Base-by-base conservation (phyloP, 2,113 vertebrate species). In the Varanus komodoensis region DNA sequence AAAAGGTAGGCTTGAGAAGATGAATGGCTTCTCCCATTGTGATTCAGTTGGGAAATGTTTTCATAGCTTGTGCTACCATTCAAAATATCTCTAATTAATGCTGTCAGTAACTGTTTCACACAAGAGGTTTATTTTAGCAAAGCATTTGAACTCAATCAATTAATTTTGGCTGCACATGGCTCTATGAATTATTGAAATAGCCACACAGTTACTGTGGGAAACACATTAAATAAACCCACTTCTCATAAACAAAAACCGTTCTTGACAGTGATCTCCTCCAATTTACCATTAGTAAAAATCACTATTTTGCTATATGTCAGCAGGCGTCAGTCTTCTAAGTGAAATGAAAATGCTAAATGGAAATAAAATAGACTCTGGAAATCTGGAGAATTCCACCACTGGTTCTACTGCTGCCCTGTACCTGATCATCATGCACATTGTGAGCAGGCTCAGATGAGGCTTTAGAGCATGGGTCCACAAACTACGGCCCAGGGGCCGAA, bases 131-230 rank as follows among this genome's bases (percentile, higher is more conserved):
- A 95, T 89, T 82, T 87, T 87, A 93, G 94, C 69, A 91, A 92
- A 80, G 82, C 90, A 86, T 82, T 92, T 86, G 92, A 93, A 96
- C 95, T 93, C 90, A 96, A 94, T 93, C 95, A 96, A 96, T 97
- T 97, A 97, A 97, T 91, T 93, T 77, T 74, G 93, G 91, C 34
- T 91, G n/a, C 90, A 97, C 89, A 50, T 89, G 71, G 79, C 96
- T 96, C 95, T 96, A 96, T 97, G 96, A 97, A 97, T 97, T 96
- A 97, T 96, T 96, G 95, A 97, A 96, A 96, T 93, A 92, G 89
- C 92, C 94, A 84, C 54, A 74, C 87, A 95, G 74, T 9, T 93
- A 83, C 67, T 84, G 88, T 86, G 29, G 19, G 93, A 88, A 96
- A 71, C 95, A 96, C 73, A 92, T 94, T 81, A 96, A 96, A 93